A percentile compares a stretch with the other conserved stretches of the same genome.
These are phyloP conservation scores for Torymus aiolomorphi DNA, from an alignment of 2,888 invertebrate genomes.

Conservation along the genomic window DNA sequence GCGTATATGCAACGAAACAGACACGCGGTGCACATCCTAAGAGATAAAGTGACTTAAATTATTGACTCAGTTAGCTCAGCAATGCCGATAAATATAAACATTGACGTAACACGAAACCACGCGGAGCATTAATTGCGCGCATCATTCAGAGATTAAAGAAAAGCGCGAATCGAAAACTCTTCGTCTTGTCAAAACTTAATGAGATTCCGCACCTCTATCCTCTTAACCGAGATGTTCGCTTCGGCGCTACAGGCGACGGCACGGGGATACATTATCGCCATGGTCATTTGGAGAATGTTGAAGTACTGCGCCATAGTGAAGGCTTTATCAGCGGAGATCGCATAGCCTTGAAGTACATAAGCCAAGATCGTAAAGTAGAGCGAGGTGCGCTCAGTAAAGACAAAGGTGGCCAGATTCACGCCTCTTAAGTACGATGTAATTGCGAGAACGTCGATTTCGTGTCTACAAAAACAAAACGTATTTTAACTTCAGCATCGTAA, in stretches of 20 bases:
- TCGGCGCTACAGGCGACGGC: slow-evolving; percentile 81
- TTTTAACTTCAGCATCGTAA: not conserved
- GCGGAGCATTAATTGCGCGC: too few species aligned
- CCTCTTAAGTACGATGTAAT: slow-evolving; percentile 82
- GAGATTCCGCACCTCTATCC: slow-evolving; percentile 78
- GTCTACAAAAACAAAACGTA: slow-evolving; percentile 73
- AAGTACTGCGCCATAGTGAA: slow-evolving; percentile 88
- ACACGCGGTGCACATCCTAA: too few species aligned
- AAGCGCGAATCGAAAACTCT: too few species aligned
- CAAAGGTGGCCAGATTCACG: slow-evolving; percentile 81
- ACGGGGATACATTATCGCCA: slow-evolving; percentile 82
- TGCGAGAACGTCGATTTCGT: slow-evolving; percentile 83
- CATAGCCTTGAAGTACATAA: slow-evolving; percentile 81
- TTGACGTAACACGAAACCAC: too few species aligned
- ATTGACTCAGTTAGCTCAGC: too few species aligned
- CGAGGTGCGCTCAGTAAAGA: slow-evolving; percentile 91
- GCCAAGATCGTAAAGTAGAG: slow-evolving; percentile 88
- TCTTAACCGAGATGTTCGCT: slow-evolving; percentile 80
- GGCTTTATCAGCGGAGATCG: slow-evolving; percentile 81
- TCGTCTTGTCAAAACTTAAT: too few species aligned
- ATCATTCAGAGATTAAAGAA: slow-evolving; percentile 7
- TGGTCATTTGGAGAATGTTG: slow-evolving; percentile 83
- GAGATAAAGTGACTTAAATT: too few species aligned
- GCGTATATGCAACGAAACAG: too few species aligned
- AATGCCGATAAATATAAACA: too few species aligned